Conservation (phyloP, 2,797 vertebrate species). For the Melanotaenia nigrans region DNA sequence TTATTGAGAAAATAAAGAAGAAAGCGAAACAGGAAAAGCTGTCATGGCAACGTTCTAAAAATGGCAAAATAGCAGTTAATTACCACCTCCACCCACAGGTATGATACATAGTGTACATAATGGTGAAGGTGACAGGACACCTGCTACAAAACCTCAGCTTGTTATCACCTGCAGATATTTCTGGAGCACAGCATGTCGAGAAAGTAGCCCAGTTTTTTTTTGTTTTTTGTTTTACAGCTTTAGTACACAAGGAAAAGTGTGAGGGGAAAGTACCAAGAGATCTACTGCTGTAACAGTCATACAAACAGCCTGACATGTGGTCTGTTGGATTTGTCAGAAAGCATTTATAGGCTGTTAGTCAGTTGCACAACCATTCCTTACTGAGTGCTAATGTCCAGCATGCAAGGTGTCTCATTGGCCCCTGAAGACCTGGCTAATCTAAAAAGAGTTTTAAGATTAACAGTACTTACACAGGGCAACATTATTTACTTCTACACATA, state of each 20-base stretch:
- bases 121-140: conserved; percentile 73
- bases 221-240: conserved; percentile 11
- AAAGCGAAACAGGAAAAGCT: conserved; percentile 45
- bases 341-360: conserved; percentile 26
- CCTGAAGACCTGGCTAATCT: conserved; percentile 11
- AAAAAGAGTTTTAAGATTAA: conserved; percentile 22
- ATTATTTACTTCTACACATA: background rate
- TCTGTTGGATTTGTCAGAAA: conserved; percentile 38
- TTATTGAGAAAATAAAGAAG: conserved; percentile 51
- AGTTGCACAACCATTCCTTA: conserved; percentile 19
- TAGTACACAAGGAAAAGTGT: conserved; percentile 43
- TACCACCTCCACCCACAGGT: conserved; percentile 78
- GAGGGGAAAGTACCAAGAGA: conserved; percentile 65
- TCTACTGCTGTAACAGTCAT: conserved; percentile 33
- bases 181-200: conserved; percentile 46
- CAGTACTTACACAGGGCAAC: background rate
- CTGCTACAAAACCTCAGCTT: conserved; percentile 70
- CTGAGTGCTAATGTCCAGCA: conserved; percentile 3
- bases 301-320: conserved; percentile 31
- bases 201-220: conserved; percentile 44
- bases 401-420: conserved; percentile 2
- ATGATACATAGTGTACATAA: conserved; percentile 61
- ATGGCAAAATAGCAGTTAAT: conserved; percentile 77
- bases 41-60: conserved; percentile 79
- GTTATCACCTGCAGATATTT: conserved; percentile 77